A percentile compares a stretch with the other conserved stretches of the same genome.
Conservation (phyloP, 1,140 invertebrate species). For the Marisa cornuarietis region DNA sequence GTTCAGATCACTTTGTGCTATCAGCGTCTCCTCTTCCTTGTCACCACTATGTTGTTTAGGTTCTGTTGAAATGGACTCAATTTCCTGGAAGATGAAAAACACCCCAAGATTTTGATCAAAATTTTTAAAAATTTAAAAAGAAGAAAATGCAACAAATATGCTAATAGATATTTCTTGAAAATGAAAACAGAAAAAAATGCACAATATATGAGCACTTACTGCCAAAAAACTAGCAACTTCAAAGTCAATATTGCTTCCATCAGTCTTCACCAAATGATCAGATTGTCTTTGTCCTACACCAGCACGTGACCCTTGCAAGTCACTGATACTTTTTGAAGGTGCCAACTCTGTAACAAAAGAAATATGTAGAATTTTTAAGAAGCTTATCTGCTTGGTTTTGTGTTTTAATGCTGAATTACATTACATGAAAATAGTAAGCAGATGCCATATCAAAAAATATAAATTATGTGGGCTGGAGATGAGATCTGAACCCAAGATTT, state of each 20-base stretch:
- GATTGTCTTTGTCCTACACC: too few species aligned
- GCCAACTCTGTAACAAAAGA: neutral
- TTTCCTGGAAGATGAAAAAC: neutral
- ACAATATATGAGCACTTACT: slow-evolving; percentile 8
- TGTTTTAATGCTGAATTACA: too few species aligned
- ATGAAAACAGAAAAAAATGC: neutral
- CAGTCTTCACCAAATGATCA: neutral
- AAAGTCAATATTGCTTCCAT: slow-evolving; percentile 8
- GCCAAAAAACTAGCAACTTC: slow-evolving; percentile 25
- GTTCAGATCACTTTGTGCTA: too few species aligned
- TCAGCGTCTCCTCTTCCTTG: neutral
- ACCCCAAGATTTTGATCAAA: neutral
- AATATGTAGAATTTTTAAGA: too few species aligned
- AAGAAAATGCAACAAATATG: neutral
- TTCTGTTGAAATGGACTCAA: slow-evolving; percentile 13
- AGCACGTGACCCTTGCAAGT: too few species aligned
- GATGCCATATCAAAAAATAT: too few species aligned
- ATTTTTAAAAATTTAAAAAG: neutral
- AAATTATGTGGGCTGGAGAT: too few species aligned
- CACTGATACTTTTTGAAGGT: neutral
- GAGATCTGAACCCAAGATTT: too few species aligned
- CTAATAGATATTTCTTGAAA: neutral
- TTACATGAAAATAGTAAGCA: too few species aligned
- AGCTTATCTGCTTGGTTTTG: too few species aligned
- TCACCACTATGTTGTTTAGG: neutral